Conservation (phyloP, 2,113 vertebrate genomes). For the Salvator merianae region DNA sequence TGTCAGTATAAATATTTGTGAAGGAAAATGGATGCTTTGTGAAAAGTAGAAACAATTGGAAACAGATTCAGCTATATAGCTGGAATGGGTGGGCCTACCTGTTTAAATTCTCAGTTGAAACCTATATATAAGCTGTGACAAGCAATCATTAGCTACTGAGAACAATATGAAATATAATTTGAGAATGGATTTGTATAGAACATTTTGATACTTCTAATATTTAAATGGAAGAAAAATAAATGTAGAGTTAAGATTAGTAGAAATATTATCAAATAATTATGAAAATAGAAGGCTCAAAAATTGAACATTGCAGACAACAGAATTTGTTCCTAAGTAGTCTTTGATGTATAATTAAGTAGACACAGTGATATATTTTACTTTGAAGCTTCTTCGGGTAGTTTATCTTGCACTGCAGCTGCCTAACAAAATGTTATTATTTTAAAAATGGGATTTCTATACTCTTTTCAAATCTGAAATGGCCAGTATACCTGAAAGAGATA, state of each 20-base stretch:
- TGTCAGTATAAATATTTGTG: slow-evolving; percentile 42
- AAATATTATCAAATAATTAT: slow-evolving; percentile 50
- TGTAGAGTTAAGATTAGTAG: slow-evolving; percentile 59
- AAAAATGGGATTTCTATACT: slow-evolving; percentile 29
- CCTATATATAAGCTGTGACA: slow-evolving; percentile 45
- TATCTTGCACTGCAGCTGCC: slow-evolving; percentile 61
- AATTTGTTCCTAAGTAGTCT: slow-evolving; percentile 61
- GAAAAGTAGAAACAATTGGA: slow-evolving; percentile 51
- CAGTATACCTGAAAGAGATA: slow-evolving; percentile 16
- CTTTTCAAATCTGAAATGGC: slow-evolving; percentile 33
- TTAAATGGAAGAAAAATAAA: slow-evolving; percentile 48
- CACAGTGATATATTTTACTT: slow-evolving; percentile 55
- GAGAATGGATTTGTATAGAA: slow-evolving; percentile 47
- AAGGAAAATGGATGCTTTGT: slow-evolving; percentile 39
- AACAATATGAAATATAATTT: slow-evolving; percentile 46
- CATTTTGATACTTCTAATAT: slow-evolving; percentile 48
- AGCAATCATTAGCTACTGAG: slow-evolving; percentile 48
- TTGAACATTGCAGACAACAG: slow-evolving; percentile 55
- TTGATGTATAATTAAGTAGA: slow-evolving; percentile 76
- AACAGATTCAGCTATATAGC: slow-evolving; percentile 48
- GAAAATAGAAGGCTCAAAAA: slow-evolving; percentile 50
- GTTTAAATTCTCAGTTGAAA: slow-evolving; percentile 51
- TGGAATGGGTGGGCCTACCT: slow-evolving; percentile 50
- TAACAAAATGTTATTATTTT: slow-evolving; percentile 42
- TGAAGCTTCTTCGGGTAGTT: slow-evolving; percentile 67